Base-by-base conservation (phyloP, 2,797 vertebrate species). In the Tauraco hartlaubi region DNA sequence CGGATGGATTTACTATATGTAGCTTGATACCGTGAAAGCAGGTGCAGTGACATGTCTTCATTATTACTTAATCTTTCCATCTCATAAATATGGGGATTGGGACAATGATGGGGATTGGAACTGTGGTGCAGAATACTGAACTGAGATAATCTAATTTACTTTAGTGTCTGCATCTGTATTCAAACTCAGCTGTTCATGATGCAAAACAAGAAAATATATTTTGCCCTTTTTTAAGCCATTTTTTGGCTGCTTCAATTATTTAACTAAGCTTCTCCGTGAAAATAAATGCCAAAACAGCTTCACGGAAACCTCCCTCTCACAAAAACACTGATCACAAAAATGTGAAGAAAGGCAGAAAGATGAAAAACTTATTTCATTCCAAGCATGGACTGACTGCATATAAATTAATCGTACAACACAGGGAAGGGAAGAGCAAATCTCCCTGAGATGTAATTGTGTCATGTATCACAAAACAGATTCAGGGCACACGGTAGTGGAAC, bases 31-130 rank as follows among this genome's bases (percentile, higher is more conserved):
- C 63, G 48, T 52, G 93, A 88, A 96, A 90, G 85, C 96, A 96
- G 96, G 92, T 92, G 94, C 92, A 94, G 63, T 86, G 90, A 84
- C 94, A 95, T 91, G 63, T 92, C 95, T 95, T 97, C 85, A 94
- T 97, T 95, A 96, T 85, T 95, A 94, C 95, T 93, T 91, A 95
- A 95, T 96, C 96, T 95, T 95, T 90, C 83, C 18, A 61, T 95
- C 91, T 94, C 51, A 43, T 23, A 88, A 91, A 84, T 73, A 67
- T 31, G 88, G 63, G 92, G 87, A 94, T 52, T 94, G 92, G 91
- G 92, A 91, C 87, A 91, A 84, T 13, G 82, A 84, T 49, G 76
- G 39, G 88, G 75, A 93, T 80, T 94, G 87, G 59, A 94, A 82
- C 63, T 64, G 55, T 92, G 94, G 62, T 86, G 44, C 71, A 86